Conservation (phyloP, 2,797 vertebrate species). For the Capromys pilorides region DNA sequence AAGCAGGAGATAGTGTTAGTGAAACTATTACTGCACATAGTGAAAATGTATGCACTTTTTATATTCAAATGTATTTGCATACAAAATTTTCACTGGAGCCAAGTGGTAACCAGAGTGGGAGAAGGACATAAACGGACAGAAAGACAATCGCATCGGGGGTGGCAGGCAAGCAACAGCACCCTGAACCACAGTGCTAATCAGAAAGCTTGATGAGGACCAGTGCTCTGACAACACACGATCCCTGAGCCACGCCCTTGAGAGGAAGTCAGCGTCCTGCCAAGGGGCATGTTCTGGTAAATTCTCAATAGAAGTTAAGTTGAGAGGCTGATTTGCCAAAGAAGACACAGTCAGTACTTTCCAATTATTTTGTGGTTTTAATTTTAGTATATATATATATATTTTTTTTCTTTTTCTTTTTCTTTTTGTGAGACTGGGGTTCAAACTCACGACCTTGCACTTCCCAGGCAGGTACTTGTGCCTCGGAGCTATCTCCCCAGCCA, state of each 20-base stretch:
- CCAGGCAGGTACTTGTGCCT: no score
- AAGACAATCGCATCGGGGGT: neutral
- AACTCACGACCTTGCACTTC: no score
- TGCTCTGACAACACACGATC: neutral
- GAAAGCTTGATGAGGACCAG: no score
- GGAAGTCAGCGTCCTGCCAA: neutral
- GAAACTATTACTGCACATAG: neutral
- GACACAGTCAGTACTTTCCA: neutral
- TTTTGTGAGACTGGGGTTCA: no score
- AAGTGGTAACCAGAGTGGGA: neutral
- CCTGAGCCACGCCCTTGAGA: neutral
- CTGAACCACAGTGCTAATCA: neutral
- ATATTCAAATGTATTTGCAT: neutral
- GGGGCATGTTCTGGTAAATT: neutral
- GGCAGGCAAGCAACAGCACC: no score
- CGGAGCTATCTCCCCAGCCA: no score
- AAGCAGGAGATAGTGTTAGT: neutral
- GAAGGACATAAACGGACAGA: neutral
- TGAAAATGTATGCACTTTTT: neutral
- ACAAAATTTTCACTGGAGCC: neutral
- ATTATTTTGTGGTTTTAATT: neutral
- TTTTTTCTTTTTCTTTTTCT: no score
- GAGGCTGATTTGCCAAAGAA: neutral
- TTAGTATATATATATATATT: no score
- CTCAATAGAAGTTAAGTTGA: neutral